Conservation (phyloP, 2,888 invertebrate genomes). For the Tyria jacobaeae region DNA sequence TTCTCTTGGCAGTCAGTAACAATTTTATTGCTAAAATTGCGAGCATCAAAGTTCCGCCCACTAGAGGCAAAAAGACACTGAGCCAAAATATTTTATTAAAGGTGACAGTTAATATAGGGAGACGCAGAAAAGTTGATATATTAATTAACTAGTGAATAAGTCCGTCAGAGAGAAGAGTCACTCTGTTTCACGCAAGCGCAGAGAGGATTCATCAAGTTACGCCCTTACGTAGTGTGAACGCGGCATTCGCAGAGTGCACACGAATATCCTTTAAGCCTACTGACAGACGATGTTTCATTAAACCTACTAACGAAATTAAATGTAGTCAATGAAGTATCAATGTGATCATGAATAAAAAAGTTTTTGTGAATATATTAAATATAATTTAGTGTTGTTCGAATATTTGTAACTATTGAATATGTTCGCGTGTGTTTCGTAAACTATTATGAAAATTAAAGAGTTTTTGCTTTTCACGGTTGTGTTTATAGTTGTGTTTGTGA, state of each 20-base stretch:
- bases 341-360: slow-evolving; percentile 64
- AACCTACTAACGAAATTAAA: slow-evolving; percentile 58
- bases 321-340: slow-evolving; percentile 52
- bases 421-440: slow-evolving; percentile 41
- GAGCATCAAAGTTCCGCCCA: slow-evolving; percentile 29
- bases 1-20: slow-evolving; percentile 41
- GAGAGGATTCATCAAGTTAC: slow-evolving; percentile 67
- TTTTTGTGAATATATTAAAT: slow-evolving; percentile 63
- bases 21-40: slow-evolving; percentile 42
- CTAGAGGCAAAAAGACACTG: slow-evolving; percentile 52
- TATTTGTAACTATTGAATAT: slow-evolving; percentile 31
- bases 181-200: slow-evolving; percentile 81
- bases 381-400: slow-evolving; percentile 59
- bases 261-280: slow-evolving; percentile 52
- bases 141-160: slow-evolving; percentile 85
- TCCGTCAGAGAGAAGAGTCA: slow-evolving; percentile 81
- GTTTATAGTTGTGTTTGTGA: slow-evolving; percentile 66
- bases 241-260: slow-evolving; percentile 64
- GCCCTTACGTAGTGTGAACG: slow-evolving; percentile 78
- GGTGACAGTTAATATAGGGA: slow-evolving; percentile 77
- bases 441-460: slow-evolving; percentile 50
- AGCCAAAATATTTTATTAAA: slow-evolving; percentile 79
- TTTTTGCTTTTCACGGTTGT: slow-evolving; percentile 53
- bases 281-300: slow-evolving; percentile 61
- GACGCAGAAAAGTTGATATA: slow-evolving; percentile 83